Base-by-base conservation (phyloP, 2,113 vertebrate genomes). In the Megaceryle maxima region DNA sequence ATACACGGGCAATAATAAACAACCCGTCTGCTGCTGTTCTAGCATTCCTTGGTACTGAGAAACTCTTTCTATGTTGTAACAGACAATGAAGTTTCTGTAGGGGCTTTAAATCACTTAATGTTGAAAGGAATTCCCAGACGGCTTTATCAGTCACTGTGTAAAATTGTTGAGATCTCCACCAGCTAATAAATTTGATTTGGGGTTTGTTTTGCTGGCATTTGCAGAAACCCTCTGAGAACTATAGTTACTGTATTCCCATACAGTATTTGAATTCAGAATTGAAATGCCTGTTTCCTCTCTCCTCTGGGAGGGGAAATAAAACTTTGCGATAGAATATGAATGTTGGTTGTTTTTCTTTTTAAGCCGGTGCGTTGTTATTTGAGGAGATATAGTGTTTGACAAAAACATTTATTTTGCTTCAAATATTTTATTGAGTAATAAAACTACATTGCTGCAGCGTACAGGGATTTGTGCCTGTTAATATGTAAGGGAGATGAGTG, bases 121-220 rank as follows among this genome's bases (percentile, higher is more conserved):
- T 96, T 85, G 90, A 98, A 98, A 97, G 87, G 92, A 95, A 98
- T 97, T 97, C 98, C 97, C 98, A 84, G 43, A 77, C 24, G 97
- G 95, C 97, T 95, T 95, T 96, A 98, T 98, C 97, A 97, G 97
- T 76, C 35, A 96, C 97, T 91, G 94, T 35, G 96, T 98, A 97
- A 98, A 98, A 98, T 96, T 96, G 96, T 97, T 96, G 96, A 95
- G 95, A 98, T 97, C 96, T 97, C 94, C 73, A 95, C 83, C 95
- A 97, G 97, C 98, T 98, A 98, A 98, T 98, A 98, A 98, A 98
- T 98, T 97, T 97, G 93, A 97, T 96, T 97, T 95, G 83, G 91
- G 94, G 76, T 95, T 98, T 95, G 96, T 93, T 98, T 97, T 96
- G 96, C 95, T 98, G 98, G 96, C 97, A 98, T 97, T 98, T 97